A percentile compares a stretch with the other conserved stretches of the same genome.
Conservation (phyloP, 2,797 vertebrate species). For the Ctenopoma kingsleyae region DNA sequence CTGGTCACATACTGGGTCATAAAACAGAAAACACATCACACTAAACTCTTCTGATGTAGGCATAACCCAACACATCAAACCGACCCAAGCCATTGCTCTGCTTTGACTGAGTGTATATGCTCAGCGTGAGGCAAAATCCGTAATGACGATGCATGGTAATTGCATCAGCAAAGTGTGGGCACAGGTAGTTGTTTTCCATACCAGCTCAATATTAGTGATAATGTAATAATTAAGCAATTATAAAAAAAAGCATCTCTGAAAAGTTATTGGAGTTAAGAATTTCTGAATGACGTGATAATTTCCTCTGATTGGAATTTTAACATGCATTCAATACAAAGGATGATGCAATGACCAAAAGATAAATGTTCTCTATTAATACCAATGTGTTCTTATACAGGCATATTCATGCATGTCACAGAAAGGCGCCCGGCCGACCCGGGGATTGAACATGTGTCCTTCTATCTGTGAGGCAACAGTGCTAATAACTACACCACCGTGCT, state of each 20-base stretch:
- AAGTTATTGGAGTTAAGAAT: neutral
- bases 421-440: too few relatives aligned
- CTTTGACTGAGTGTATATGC: slow-evolving; percentile 24
- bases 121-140: slow-evolving; percentile 9
- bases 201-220: slow-evolving; percentile 10
- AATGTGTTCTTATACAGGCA: too few relatives aligned
- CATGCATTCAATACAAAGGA: too few relatives aligned
- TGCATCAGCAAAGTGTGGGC: slow-evolving; percentile 10
- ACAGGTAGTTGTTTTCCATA: slow-evolving; percentile 50
- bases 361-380: too few relatives aligned
- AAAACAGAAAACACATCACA: slow-evolving; percentile 30
- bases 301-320: too few relatives aligned
- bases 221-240: slow-evolving; percentile 32
- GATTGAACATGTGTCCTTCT: too few relatives aligned
- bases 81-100: slow-evolving; percentile 29
- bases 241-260: slow-evolving; percentile 4
- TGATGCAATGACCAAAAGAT: too few relatives aligned
- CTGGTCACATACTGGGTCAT: slow-evolving; percentile 36
- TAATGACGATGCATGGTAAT: slow-evolving; percentile 37
- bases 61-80: slow-evolving; percentile 15
- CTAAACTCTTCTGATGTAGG: slow-evolving; percentile 7
- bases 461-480: too few relatives aligned
- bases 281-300: neutral
- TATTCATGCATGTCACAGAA: too few relatives aligned
- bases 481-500: too few relatives aligned